A percentile compares a stretch with the other conserved stretches of the same genome.
phyloP scores from a whole-genome alignment of 2,888 invertebrate species.

The Rhingia rostrata region DNA sequence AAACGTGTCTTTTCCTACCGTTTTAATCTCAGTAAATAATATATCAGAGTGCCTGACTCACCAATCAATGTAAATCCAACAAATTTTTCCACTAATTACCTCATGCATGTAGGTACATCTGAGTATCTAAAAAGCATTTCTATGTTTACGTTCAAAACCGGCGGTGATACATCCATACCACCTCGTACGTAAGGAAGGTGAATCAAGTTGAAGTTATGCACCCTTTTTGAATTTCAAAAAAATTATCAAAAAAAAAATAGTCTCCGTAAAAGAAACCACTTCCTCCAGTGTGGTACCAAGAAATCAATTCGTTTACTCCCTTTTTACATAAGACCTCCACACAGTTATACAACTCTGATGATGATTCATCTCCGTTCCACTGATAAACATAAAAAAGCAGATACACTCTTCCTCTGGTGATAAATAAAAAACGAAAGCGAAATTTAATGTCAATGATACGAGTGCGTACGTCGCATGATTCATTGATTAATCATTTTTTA shows the following conservation, averaged over 20 bases:
- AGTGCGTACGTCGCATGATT: slow-evolving; percentile 35
- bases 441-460: slow-evolving; percentile 38
- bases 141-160: not conserved
- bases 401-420: slow-evolving; percentile 85
- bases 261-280: slow-evolving; percentile 14
- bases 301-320: slow-evolving; percentile 55
- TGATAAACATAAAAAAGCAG: slow-evolving; percentile 23
- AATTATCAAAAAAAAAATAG: not conserved
- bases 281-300: slow-evolving; percentile 26
- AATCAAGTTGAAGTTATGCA: not conserved
- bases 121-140: not conserved
- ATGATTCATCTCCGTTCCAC: slow-evolving; percentile 52
- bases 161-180: not conserved
- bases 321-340: slow-evolving; percentile 31
- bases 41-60: not conserved
- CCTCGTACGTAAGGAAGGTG: not conserved
- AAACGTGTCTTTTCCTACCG: not conserved
- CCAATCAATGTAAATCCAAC: not conserved
- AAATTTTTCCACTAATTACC: slow-evolving; percentile 15
- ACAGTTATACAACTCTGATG: slow-evolving; percentile 1
- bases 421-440: slow-evolving; percentile 74
- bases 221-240: not conserved
- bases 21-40: not conserved
- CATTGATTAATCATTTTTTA: slow-evolving; percentile 37
- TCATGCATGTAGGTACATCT: not conserved